Conservation (phyloP, 2,888 invertebrate species). For the Eucera pruinosa region DNA sequence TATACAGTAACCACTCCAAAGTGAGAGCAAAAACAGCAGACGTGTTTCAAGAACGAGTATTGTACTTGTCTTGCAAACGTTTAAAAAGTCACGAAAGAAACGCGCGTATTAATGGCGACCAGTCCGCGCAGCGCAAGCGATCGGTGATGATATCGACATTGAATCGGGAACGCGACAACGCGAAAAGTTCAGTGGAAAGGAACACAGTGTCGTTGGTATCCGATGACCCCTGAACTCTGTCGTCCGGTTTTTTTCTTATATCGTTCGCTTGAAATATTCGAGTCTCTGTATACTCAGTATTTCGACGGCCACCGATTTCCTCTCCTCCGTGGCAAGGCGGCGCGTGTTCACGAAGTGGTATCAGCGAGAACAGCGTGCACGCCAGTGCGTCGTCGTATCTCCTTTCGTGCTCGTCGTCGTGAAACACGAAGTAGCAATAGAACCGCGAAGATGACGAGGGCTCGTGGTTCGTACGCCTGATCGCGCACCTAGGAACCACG, state of each 20-base stretch:
- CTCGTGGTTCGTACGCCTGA: slow-evolving; percentile 22
- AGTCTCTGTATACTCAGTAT: no score
- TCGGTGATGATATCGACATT: slow-evolving; percentile 3
- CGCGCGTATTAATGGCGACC: background rate
- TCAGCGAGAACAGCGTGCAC: slow-evolving; percentile 31
- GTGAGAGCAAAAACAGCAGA: no score
- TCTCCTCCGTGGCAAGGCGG: background rate
- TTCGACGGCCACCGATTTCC: no score
- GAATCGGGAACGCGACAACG: background rate
- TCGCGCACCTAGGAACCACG: background rate
- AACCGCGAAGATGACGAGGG: slow-evolving; percentile 31
- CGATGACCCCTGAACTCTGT: slow-evolving; percentile 78
- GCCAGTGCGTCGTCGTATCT: slow-evolving; percentile 51
- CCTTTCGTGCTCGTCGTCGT: slow-evolving; percentile 48
- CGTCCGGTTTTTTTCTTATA: slow-evolving; percentile 72
- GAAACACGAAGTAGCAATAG: slow-evolving; percentile 13
- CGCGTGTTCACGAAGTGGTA: slow-evolving; percentile 29
- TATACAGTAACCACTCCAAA: no score
- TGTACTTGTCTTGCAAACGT: background rate
- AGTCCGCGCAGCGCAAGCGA: background rate
- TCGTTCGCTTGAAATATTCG: slow-evolving; percentile 8
- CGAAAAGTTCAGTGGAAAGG: slow-evolving; percentile 29
- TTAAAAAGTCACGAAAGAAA: background rate
- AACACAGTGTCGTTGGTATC: slow-evolving; percentile 50
- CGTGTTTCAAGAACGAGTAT: no score